phyloP scores from a whole-genome alignment of 2,797 vertebrate genomes.

The Clamator glandarius region DNA sequence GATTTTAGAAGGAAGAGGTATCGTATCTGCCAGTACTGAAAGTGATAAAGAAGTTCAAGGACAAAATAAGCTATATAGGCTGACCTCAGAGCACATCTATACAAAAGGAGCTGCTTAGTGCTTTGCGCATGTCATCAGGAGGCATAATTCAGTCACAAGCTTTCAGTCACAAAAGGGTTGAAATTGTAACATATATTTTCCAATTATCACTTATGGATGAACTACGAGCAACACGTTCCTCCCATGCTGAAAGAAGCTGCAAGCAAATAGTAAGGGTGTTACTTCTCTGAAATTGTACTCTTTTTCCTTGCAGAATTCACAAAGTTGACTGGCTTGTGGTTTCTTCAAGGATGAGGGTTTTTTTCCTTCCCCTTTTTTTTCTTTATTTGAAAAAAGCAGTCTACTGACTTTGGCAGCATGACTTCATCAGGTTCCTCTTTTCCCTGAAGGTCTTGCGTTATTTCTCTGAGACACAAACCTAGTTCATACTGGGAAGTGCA shows the following conservation, averaged over 20 bases:
- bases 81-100: background rate
- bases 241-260: conserved; percentile 18
- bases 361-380: background rate
- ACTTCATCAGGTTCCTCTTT: conserved; percentile 6
- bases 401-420: background rate
- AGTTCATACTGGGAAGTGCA: background rate
- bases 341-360: background rate
- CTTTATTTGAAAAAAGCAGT: conserved; percentile 34
- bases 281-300: background rate
- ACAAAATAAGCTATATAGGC: background rate
- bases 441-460: background rate
- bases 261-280: conserved; percentile 27
- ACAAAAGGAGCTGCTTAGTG: conserved; percentile 14
- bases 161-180: conserved; percentile 1
- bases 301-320: background rate
- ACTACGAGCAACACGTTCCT: background rate
- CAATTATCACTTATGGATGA: conserved; percentile 31
- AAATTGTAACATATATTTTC: conserved; percentile 36
- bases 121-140: background rate
- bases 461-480: background rate
- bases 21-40: background rate
- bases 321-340: background rate
- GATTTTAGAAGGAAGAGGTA: background rate
- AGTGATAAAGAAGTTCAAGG: background rate
- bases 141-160: background rate